phyloP scores from a whole-genome alignment of 1,140 invertebrate genomes.

The Plectus sambesii region DNA sequence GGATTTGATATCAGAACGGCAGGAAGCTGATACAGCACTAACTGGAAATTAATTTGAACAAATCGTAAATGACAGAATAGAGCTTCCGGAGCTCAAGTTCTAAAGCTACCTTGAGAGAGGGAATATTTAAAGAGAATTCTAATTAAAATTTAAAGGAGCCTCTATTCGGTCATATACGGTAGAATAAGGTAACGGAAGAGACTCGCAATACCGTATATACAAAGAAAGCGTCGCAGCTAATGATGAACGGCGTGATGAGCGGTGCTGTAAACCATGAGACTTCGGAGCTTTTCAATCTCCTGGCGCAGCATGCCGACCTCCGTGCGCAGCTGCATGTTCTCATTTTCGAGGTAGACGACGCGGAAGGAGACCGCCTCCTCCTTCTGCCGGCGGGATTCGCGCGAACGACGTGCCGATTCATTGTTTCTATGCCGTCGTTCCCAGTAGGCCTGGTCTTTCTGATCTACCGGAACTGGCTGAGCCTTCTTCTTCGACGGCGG shows the following conservation, averaged over 20 bases:
- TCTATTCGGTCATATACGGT: background rate
- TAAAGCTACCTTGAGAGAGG: too few species aligned
- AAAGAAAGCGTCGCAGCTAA: too few species aligned
- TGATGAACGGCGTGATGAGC: too few species aligned
- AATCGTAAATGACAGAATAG: too few species aligned
- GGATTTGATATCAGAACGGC: too few species aligned
- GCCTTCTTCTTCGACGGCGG: slow-evolving; percentile 27
- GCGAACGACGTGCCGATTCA: slow-evolving; percentile 47
- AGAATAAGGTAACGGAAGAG: background rate
- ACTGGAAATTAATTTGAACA: too few species aligned
- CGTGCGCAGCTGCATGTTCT: slow-evolving; percentile 47
- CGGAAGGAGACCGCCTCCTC: slow-evolving; percentile 47
- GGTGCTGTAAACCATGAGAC: slow-evolving; percentile 44
- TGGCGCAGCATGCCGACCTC: slow-evolving; percentile 44
- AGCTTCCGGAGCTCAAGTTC: too few species aligned
- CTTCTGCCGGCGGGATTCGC: slow-evolving; percentile 46
- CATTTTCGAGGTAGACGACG: slow-evolving; percentile 47
- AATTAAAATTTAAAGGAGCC: too few species aligned
- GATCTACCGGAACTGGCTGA: slow-evolving; percentile 41
- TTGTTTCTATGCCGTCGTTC: slow-evolving; percentile 48
- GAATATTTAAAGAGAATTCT: too few species aligned
- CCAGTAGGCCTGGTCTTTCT: slow-evolving; percentile 47
- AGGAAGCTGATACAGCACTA: too few species aligned
- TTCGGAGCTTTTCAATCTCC: slow-evolving; percentile 45
- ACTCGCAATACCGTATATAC: background rate